Evolutionary conservation across 2,888 invertebrate genomes (phyloP).

Genomic region (Julus scanicus): DNA sequence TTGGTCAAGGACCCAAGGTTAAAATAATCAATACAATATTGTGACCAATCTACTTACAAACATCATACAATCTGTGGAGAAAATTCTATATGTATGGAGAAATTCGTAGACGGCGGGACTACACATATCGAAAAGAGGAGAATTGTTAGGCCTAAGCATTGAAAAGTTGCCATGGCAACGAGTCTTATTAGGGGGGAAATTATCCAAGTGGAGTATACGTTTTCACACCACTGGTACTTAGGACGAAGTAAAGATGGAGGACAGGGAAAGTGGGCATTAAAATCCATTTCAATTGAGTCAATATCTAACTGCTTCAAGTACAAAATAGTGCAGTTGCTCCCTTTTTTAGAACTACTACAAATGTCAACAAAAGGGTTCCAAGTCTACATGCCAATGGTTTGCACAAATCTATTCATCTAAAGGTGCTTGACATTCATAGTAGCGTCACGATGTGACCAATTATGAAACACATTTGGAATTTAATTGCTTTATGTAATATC

Average conservation of each 20-base stretch:
- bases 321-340: too few species aligned
- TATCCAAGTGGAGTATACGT: background rate
- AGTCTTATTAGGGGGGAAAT: background rate
- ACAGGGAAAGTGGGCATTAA: background rate
- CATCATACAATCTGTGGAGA: too few species aligned
- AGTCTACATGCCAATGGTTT: too few species aligned
- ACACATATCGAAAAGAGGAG: background rate
- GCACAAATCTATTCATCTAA: too few species aligned
- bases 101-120: background rate
- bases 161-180: background rate
- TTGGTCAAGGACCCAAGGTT: too few species aligned
- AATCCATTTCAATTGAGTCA: background rate
- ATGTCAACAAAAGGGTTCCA: too few species aligned
- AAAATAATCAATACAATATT: too few species aligned
- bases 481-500: background rate
- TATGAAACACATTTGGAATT: too few species aligned
- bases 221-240: background rate
- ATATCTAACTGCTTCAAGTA: background rate
- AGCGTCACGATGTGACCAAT: too few species aligned
- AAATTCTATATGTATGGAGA: background rate
- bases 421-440: too few species aligned
- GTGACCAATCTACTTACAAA: too few species aligned
- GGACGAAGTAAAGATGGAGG: background rate
- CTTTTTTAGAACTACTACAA: too few species aligned
- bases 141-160: conserved; percentile 1